Base-by-base conservation (phyloP, 2,113 vertebrate genomes). In the Barnardius zonarius region DNA sequence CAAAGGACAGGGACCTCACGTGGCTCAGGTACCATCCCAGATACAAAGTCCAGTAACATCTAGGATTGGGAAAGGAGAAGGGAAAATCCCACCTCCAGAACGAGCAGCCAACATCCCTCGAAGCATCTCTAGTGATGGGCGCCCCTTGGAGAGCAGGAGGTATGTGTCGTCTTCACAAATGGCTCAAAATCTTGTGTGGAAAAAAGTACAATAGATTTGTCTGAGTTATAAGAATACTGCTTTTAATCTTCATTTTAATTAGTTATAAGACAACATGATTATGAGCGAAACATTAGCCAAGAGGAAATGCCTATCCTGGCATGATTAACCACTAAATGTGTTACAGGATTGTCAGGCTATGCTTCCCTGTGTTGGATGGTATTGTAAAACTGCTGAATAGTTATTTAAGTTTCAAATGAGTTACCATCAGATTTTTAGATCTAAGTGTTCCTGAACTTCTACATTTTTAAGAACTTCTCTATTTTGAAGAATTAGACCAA, bases 101-200 rank as follows among this genome's bases (percentile, higher is more conserved):
- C 97, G 99, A 91, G 97, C 98, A 6, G 97, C 98, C 86, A 98
- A 98, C 94, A 98, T 99, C 69, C 99, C 99, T 14, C 98, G 99
- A 39, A 99, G 99, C 77, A 98, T 99, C 96, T 99, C 99, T 62
- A 99, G 99, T 30, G 99, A 99, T 1, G 99, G 99, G 3, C 98
- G 99, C 49, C 99, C 99, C 0, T 13, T 99, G 78, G 98, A 99
- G 97, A 98, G 98, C 64, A 98, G 99, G 83, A 98, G 99, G 99
- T 98, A 88, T 0, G 96, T 94, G 41, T n/a, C 7, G 1, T 37
- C 57, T 77, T 55, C 46, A 24, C 31, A 27, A 7, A 25, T 23
- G 46, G 31, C 37, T 81, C 88, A 59, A 6, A 33, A 11, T 68
- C 69, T 52, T 44, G 33, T 35, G 31, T 59, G 43, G 33, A 76